These are phyloP conservation scores for Scotopteryx bipunctaria DNA, from an alignment of 2,888 invertebrate species.

Conservation along the genomic window DNA sequence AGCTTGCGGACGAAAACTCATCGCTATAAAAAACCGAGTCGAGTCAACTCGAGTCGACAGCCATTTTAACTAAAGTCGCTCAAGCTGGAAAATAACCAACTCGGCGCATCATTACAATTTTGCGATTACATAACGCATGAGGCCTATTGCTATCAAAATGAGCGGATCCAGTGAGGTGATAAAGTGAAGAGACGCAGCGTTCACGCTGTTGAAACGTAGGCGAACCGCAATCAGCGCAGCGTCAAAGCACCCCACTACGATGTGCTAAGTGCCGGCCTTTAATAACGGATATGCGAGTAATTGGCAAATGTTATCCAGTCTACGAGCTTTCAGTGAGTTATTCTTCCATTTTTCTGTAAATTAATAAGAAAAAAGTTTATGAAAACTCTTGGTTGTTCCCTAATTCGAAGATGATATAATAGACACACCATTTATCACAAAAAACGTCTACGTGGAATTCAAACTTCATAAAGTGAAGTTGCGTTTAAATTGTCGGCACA, in stretches of 20 bases:
- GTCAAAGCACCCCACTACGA: constrained; percentile 27
- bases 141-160: too few species aligned
- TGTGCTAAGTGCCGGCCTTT: constrained; percentile 25
- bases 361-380: background rate
- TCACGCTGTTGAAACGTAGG: constrained; percentile 15
- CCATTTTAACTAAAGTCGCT: too few species aligned
- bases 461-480: constrained; percentile 49
- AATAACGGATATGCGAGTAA: constrained; percentile 9
- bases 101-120: too few species aligned
- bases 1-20: too few species aligned
- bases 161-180: too few species aligned
- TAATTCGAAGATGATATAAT: background rate
- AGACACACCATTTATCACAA: background rate
- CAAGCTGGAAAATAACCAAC: too few species aligned
- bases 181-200: background rate
- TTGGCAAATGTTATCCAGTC: background rate
- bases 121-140: too few species aligned
- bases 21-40: too few species aligned
- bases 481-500: constrained; percentile 56
- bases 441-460: constrained; percentile 16
- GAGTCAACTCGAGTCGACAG: too few species aligned
- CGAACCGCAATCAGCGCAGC: constrained; percentile 26
- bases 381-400: background rate
- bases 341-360: background rate
- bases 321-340: background rate